Base-by-base conservation (phyloP, 2,888 invertebrate genomes). In the Pandemis cinnamomeana region DNA sequence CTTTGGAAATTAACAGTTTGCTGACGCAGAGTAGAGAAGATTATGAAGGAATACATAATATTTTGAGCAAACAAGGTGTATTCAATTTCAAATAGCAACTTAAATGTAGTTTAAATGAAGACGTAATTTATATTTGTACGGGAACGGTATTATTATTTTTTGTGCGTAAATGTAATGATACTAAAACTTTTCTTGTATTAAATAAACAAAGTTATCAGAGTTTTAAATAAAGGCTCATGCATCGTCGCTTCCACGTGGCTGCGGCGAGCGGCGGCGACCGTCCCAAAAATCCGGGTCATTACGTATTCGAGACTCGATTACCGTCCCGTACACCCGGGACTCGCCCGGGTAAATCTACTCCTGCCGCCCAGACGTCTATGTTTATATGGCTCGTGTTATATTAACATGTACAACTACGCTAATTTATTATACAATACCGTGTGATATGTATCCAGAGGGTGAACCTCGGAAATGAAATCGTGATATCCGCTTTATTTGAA, bases 271-370 rank as follows among this genome's bases (percentile, higher is more conserved):
- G 58, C 55, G 67, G 53, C 42, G 53, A 15, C 48, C 71, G 61
- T 48, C 71, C 75, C 71, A 75, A 68, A 75, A 75, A 75, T 75
- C 75, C 63, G 61, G 67, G 71, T 71, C 67, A 75, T 75, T 75
- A 63, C 75, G 75, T 75, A 75, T 75, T 71, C 75, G 71, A 67
- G 62, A 67, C 75, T 71, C 75, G 75, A 75, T 75, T 75, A 71
- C 71, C 67, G 68, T 27, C 55, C 61, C 61, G 67, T 46, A 67
- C 67, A 68, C 72, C 62, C 67, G 72, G 72, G 72, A 72, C 72
- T 53, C 62, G 72, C 67, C 44, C 72, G 72, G 72, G 61, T 72
- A 62, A 67, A 72, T 72, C 67, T 63, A 68, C 67, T 72, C 67
- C 53, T 60, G 67, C 62, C 62, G 53, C 63, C 63, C 63, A 46